Conservation (phyloP, 1,140 invertebrate species). For the silkworm (Bombyx mori) region DNA sequence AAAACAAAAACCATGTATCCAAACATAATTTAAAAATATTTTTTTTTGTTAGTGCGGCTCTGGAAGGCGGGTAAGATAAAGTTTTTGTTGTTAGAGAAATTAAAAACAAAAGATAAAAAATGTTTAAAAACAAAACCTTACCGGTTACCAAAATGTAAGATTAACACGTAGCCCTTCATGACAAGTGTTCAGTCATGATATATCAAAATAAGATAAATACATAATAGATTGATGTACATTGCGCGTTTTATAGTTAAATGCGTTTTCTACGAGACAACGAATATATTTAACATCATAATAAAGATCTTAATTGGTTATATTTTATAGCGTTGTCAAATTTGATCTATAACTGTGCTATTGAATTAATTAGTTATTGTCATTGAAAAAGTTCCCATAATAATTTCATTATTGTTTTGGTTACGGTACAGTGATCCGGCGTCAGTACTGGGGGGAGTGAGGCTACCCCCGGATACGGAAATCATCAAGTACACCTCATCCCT, state of each 20-base stretch:
- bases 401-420: slow-evolving; percentile 1
- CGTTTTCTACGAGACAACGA: no score
- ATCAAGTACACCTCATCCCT: slow-evolving; percentile 90
- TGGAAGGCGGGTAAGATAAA: slow-evolving; percentile 74
- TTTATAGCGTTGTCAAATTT: not conserved
- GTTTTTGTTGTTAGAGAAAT: not conserved
- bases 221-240: no score
- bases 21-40: slow-evolving; percentile 9
- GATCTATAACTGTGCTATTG: not conserved
- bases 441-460: slow-evolving; percentile 82
- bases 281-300: no score
- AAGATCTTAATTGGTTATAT: no score
- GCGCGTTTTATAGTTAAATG: no score
- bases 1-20: no score
- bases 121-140: no score
- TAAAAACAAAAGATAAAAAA: no score
- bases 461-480: slow-evolving; percentile 91
- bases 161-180: no score
- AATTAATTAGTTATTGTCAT: not conserved
- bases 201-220: no score
- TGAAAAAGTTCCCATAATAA: not conserved
- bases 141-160: no score
- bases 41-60: slow-evolving; percentile 70
- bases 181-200: no score
- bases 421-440: slow-evolving; percentile 81